These are phyloP conservation scores for Gymnorhina tibicen DNA, from an alignment of 2,113 vertebrate species.

Conservation along the genomic window DNA sequence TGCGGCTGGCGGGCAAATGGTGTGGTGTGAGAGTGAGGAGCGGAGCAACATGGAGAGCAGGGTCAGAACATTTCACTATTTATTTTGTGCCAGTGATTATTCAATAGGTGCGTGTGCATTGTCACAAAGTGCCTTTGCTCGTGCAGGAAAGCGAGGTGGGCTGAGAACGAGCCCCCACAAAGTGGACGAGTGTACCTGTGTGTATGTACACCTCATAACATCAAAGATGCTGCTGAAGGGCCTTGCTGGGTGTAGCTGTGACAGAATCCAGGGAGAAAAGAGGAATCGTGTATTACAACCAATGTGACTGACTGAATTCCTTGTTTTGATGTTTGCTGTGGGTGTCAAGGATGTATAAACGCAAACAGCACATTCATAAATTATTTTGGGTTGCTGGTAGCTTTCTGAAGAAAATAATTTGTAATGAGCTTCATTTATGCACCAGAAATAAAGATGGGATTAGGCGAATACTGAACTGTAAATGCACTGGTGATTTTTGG, in stretches of 20 bases:
- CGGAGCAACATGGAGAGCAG: not conserved
- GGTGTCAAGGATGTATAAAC: slow-evolving; percentile 53
- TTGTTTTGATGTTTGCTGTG: slow-evolving; percentile 63
- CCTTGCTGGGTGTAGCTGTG: not conserved
- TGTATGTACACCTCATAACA: not conserved
- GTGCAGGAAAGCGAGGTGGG: not conserved
- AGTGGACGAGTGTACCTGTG: not conserved
- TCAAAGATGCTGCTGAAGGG: not conserved
- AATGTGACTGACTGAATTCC: slow-evolving; percentile 31
- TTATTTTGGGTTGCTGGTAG: slow-evolving; percentile 50
- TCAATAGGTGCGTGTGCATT: fast-evolving
- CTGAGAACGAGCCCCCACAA: not conserved
- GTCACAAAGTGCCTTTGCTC: not conserved
- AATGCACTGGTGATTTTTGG: slow-evolving; percentile 53
- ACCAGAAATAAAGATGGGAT: slow-evolving; percentile 59
- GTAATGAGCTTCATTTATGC: slow-evolving; percentile 62
- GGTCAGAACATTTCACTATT: not conserved
- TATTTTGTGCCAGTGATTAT: not conserved
- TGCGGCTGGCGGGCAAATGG: not conserved
- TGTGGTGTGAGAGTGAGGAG: not conserved
- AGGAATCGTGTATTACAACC: slow-evolving; percentile 22
- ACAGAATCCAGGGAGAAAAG: not conserved
- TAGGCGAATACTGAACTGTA: slow-evolving; percentile 64
- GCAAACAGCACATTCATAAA: slow-evolving; percentile 56
- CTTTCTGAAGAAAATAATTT: slow-evolving; percentile 61